Conservation (phyloP, 2,797 vertebrate genomes). For the Thaleichthys pacificus region DNA sequence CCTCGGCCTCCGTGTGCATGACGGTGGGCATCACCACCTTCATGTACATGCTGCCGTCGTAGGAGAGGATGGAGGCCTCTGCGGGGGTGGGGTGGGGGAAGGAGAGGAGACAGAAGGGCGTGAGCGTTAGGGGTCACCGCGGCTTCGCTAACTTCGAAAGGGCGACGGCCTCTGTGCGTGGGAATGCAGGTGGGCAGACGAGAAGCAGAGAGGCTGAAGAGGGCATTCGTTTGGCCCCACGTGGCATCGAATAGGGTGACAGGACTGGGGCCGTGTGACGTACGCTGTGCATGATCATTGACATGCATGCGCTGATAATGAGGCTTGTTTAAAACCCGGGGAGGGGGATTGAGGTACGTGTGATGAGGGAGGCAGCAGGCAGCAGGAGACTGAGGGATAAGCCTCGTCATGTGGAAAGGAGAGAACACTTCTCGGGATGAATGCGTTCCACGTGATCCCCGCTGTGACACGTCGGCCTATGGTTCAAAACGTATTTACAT, state of each 20-base stretch:
- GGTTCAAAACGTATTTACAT: too few relatives aligned
- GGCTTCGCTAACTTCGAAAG: too few relatives aligned
- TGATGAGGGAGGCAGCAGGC: too few relatives aligned
- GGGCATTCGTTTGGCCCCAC: neutral
- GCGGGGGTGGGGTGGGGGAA: constrained; percentile 36
- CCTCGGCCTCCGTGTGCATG: constrained; percentile 98
- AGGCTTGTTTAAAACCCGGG: too few relatives aligned
- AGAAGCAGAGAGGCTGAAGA: constrained; percentile 17
- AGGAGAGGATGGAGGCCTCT: constrained; percentile 98
- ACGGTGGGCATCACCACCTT: constrained; percentile 96
- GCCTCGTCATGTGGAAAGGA: neutral
- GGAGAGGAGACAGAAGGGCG: neutral
- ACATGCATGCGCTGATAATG: too few relatives aligned
- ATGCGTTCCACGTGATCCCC: neutral
- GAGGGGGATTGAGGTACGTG: too few relatives aligned
- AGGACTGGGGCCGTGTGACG: too few relatives aligned
- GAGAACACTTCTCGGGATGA: too few relatives aligned
- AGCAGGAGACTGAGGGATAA: neutral
- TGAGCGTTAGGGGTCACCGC: too few relatives aligned
- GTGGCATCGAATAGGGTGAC: too few relatives aligned
- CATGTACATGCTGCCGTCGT: constrained; percentile 99
- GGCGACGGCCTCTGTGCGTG: too few relatives aligned
- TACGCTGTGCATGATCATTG: too few relatives aligned
- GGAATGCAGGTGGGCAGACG: neutral
- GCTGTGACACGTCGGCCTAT: neutral